Conservation (phyloP, 2,113 vertebrate species). For the Menura novaehollandiae region DNA sequence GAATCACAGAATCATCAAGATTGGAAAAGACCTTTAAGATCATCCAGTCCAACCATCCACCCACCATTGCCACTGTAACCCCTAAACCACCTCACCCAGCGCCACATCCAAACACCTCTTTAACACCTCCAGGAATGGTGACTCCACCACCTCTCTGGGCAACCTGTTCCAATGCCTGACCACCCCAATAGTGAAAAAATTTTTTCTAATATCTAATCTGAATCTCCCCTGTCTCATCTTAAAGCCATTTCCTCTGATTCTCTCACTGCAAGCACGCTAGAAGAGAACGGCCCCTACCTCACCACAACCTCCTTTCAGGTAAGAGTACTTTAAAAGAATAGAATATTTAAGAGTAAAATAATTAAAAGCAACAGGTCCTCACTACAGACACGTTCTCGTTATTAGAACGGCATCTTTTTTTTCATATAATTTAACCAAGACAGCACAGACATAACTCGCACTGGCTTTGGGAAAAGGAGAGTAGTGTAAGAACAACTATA, state of each 20-base stretch:
- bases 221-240: background rate
- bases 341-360: background rate
- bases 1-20: background rate
- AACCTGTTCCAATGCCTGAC: background rate
- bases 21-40: background rate
- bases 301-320: too few species aligned
- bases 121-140: background rate
- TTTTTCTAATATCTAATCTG: background rate
- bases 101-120: background rate
- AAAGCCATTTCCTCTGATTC: background rate
- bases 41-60: background rate
- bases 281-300: background rate
- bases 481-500: rapidly evolving
- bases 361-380: background rate
- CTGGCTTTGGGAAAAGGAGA: rapidly evolving
- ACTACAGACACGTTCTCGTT: rapidly evolving
- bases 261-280: background rate
- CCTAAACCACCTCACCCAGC: too few species aligned
- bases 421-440: rapidly evolving
- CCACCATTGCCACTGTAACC: background rate
- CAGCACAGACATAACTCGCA: background rate
- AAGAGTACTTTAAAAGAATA: background rate
- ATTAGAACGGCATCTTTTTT: rapidly evolving
- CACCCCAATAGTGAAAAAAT: background rate
- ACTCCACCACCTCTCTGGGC: background rate